phyloP scores from a whole-genome alignment of 2,797 vertebrate genomes.

The Cuniculus paca region DNA sequence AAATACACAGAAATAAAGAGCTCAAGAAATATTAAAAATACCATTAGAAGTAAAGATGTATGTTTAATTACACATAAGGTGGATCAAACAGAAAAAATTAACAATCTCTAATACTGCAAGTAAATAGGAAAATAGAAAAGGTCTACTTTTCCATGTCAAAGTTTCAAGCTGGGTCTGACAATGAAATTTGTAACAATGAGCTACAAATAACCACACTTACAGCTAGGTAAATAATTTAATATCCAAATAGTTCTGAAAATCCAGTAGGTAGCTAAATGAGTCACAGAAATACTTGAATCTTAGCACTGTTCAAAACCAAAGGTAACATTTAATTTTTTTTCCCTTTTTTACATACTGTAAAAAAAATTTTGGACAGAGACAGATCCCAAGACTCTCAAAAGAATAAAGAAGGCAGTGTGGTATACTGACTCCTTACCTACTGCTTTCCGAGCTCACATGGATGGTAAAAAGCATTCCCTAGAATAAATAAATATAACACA shows the following conservation, averaged over 20 bases:
- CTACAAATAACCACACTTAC: background rate
- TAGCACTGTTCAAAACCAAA: conserved; percentile 50
- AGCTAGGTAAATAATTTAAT: background rate
- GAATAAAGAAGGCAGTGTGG: background rate
- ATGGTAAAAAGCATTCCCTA: conserved; percentile 4
- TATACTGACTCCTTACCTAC: background rate
- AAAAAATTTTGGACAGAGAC: background rate
- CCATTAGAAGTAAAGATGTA: background rate
- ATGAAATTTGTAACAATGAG: background rate
- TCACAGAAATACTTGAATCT: conserved; percentile 23
- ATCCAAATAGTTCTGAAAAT: background rate
- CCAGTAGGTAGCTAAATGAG: background rate
- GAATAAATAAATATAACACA: background rate
- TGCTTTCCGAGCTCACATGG: background rate
- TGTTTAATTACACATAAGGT: background rate
- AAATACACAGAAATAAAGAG: conserved; percentile 47
- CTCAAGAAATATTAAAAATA: conserved; percentile 37
- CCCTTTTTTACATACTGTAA: background rate
- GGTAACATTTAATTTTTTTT: background rate
- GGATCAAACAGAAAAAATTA: conserved; percentile 10
- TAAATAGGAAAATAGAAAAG: background rate
- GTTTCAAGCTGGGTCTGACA: background rate
- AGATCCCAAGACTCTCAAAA: background rate
- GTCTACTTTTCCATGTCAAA: background rate
- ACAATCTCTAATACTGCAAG: background rate